Percentiles rank a stretch among this genome's conserved stretches.
Evolutionary conservation across 2,797 vertebrate genomes (phyloP).

Genomic region (Steatocranus sp.): DNA sequence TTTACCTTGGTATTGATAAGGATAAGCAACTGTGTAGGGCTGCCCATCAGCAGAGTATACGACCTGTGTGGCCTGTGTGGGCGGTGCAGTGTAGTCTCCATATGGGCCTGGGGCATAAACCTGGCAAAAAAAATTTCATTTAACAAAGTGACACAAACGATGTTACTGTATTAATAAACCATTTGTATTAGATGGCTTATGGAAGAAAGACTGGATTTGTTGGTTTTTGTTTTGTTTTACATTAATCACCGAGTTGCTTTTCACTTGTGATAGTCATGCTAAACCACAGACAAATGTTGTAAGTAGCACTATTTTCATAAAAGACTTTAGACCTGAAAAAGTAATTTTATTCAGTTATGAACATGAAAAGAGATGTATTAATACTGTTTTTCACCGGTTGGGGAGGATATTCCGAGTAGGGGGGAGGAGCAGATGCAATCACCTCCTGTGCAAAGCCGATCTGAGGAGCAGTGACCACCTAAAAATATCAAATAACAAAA

Average conservation of each 20-base stretch:
- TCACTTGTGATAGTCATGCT: neutral
- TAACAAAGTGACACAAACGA: neutral
- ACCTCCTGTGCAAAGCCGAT: conserved; percentile 74
- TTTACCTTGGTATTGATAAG: conserved; percentile 77
- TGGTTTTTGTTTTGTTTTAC: neutral
- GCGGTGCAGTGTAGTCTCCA: conserved; percentile 73
- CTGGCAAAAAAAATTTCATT: conserved; percentile 50
- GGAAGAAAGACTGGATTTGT: neutral
- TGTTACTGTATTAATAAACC: neutral
- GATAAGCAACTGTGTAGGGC: conserved; percentile 83
- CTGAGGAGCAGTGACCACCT: conserved; percentile 67
- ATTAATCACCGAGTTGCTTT: neutral
- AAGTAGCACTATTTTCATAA: neutral
- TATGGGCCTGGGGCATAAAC: conserved; percentile 81
- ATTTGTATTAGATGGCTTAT: neutral
- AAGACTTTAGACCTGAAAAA: neutral
- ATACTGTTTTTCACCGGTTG: conserved; percentile 77
- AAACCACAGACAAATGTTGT: neutral
- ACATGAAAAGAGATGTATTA: neutral
- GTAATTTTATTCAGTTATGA: neutral
- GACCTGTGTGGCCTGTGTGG: conserved; percentile 78
- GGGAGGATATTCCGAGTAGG: conserved; percentile 84
- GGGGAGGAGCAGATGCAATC: conserved; percentile 85
- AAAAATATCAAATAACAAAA: neutral
- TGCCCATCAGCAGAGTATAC: conserved; percentile 86